Percentiles rank a stretch among this genome's conserved stretches.
These are phyloP conservation scores for Euspilapteryx auroguttella DNA, from an alignment of 2,888 invertebrate genomes.

Conservation along the genomic window DNA sequence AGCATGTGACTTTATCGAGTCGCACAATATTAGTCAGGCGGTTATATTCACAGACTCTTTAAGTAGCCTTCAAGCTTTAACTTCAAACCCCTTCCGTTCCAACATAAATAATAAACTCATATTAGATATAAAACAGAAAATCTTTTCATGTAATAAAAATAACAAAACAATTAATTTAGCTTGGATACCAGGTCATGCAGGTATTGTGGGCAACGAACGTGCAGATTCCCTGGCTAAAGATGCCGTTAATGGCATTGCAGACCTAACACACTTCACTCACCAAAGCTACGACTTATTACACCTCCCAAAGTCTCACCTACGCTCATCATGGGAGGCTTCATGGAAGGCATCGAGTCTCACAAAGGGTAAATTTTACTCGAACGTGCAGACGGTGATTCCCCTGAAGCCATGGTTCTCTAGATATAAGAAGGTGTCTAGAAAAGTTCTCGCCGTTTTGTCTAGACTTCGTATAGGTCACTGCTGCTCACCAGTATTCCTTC, in stretches of 20 bases:
- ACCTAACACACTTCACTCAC: neutral
- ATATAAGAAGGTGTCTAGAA: neutral
- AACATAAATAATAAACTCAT: too few relatives aligned
- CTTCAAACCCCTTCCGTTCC: too few relatives aligned
- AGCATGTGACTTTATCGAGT: neutral
- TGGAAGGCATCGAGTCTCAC: neutral
- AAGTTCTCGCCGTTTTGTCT: slow-evolving; percentile 4
- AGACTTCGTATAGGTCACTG: slow-evolving; percentile 7
- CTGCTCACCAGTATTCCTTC: slow-evolving; percentile 7
- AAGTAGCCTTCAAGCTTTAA: slow-evolving; percentile 1
- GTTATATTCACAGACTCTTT: slow-evolving; percentile 1
- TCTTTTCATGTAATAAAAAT: too few relatives aligned
- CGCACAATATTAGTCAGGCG: neutral
- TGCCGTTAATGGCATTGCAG: neutral
- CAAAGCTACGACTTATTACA: neutral
- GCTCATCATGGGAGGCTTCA: neutral
- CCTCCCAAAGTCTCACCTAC: neutral
- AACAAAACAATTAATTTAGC: neutral
- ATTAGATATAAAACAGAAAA: too few relatives aligned
- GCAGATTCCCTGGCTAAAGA: too few relatives aligned
- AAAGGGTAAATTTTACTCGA: too few relatives aligned
- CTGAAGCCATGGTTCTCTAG: neutral
- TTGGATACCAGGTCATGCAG: slow-evolving; percentile 4
- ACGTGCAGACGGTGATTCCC: neutral
- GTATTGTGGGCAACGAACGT: slow-evolving; percentile 1